A percentile compares a stretch with the other conserved stretches of the same genome.
These are phyloP conservation scores for Aurelia aurita DNA, from an alignment of 30 jellyfish, hydroid and myxozoan species.

Conservation along the genomic window DNA sequence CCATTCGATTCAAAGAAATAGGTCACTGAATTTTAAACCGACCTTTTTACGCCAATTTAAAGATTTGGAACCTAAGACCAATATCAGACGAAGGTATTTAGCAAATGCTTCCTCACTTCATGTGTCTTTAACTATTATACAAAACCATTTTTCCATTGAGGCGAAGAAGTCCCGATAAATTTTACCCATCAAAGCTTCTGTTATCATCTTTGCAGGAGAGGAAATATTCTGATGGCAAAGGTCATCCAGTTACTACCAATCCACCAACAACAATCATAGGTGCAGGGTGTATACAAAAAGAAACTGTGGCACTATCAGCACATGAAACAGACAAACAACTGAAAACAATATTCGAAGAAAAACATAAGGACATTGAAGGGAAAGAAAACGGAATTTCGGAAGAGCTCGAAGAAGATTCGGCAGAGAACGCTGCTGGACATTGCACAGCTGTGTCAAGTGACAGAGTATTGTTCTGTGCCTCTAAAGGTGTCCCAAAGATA, in stretches of 20 bases:
- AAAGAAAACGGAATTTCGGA: constrained; percentile 9
- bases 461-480: background rate
- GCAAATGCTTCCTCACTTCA: too few species aligned
- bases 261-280: background rate
- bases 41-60: too few species aligned
- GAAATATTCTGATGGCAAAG: too few species aligned
- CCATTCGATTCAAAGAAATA: too few species aligned
- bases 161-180: too few species aligned
- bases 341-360: constrained; percentile 24
- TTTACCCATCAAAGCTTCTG: too few species aligned
- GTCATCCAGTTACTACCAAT: background rate
- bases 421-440: background rate
- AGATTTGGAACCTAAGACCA: too few species aligned
- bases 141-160: too few species aligned
- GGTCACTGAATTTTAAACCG: too few species aligned
- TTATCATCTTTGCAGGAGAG: too few species aligned
- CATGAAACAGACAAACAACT: constrained; percentile 1
- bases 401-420: background rate
- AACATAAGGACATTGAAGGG: constrained; percentile 10
- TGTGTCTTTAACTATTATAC: too few species aligned
- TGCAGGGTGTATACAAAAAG: background rate
- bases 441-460: background rate
- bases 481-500: constrained; percentile 8
- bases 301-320: background rate
- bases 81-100: too few species aligned